Evolutionary conservation across 2,797 vertebrate genomes (phyloP), one percentile per base, ranked within the genome.

Genomic region (Scleropages formosus): DNA sequence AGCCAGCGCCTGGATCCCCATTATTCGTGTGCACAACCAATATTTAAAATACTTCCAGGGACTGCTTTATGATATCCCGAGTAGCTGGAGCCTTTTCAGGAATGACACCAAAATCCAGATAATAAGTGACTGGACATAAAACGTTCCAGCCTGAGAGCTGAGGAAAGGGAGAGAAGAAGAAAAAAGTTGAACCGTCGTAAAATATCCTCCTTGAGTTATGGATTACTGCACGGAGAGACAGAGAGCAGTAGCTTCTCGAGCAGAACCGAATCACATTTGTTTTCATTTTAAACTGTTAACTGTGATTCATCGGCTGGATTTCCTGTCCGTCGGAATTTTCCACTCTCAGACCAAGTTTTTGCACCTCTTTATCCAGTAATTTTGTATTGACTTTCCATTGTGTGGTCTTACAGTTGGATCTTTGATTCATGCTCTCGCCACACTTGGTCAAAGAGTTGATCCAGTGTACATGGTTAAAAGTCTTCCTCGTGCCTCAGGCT

Each of bases 1-100:
- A 73, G 73, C 78, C 60, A 58, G 73, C 82, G 84, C 82, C 84
- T 76, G 78, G 24, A 72, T 80, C 46, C 74, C 79, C 80, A 63
- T 84, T 79, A 75, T 72, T 78, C 31, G 75, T 66, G 77, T 0
- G 24, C 72, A 83, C 83, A 80, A 78, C 61, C 78, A 78, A 82
- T 82, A n/a, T 71, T 79, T 84, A 77, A 81, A 83, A 78, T 75
- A 64, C 67, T 73, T 78, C 61, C 31, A 62, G 67, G 44, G 65
- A 73, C 68, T 71, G 61, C 75, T 77, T 80, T 78, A 63, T 69
- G 64, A 73, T 20, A 39, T 62, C 49, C 39, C 61, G 56, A 70
- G 78, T 73, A 68, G 64, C 62, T 69, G 46, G 56, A 71, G 72
- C 68, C 70, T 74, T 74, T 66, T 75, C 53, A 70, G 61, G 72